These are phyloP conservation scores for Calyptomena viridis DNA, from an alignment of 2,113 vertebrate genomes.

Conservation along the genomic window DNA sequence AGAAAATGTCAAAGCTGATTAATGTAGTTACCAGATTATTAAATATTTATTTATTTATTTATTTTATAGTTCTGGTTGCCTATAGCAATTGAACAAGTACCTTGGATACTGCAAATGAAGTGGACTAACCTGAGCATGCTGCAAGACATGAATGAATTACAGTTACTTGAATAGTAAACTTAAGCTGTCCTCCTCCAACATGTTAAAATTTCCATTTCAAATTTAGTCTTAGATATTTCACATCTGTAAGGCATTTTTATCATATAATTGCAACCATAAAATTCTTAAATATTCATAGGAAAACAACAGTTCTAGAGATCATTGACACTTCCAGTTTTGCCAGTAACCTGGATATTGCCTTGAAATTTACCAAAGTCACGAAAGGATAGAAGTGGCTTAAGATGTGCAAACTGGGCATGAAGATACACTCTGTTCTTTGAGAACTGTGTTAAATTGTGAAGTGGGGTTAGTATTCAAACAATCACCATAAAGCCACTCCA, in stretches of 20 bases:
- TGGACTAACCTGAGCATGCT: neutral
- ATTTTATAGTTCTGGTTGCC: neutral
- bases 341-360: neutral
- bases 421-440: neutral
- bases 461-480: neutral
- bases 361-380: neutral
- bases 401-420: neutral
- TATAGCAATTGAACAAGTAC: neutral
- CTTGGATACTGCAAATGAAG: neutral
- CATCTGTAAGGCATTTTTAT: neutral
- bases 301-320: neutral
- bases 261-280: neutral
- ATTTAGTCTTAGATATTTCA: neutral
- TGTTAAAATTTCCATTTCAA: neutral
- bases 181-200: neutral
- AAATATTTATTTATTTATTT: neutral
- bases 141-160: neutral
- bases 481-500: neutral
- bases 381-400: neutral
- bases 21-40: neutral
- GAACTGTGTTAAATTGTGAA: neutral
- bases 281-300: neutral
- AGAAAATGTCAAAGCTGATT: neutral
- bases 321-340: neutral
- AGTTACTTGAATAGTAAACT: neutral